Evolutionary conservation across 2,888 invertebrate genomes (phyloP).

Genomic region (Epicampocera succincta): DNA sequence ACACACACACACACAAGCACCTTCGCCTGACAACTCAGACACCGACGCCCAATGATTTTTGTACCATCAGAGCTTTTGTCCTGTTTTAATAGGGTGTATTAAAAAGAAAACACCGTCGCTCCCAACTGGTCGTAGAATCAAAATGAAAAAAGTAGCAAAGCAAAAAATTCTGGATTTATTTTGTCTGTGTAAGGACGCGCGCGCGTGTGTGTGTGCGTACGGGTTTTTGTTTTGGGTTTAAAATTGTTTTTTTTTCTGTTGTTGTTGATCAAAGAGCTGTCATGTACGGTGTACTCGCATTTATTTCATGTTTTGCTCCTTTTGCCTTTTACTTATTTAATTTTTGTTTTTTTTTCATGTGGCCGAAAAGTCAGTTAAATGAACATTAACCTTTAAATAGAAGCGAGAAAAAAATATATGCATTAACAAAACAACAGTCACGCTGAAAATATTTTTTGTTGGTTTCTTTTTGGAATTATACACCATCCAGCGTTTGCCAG

Average conservation of each 20-base stretch:
- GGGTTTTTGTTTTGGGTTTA: neutral
- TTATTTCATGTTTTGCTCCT: conserved; percentile 17
- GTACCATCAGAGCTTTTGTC: conserved; percentile 8
- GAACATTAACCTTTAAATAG: conserved; percentile 63
- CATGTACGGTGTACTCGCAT: conserved; percentile 24
- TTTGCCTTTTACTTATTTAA: neutral
- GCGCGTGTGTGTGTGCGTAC: neutral
- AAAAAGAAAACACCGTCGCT: conserved; percentile 27
- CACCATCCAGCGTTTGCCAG: conserved; percentile 44
- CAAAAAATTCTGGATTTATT: conserved; percentile 45
- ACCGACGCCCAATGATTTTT: neutral
- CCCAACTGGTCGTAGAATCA: conserved; percentile 3
- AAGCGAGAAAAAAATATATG: conserved; percentile 29
- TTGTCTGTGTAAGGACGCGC: conserved; percentile 21
- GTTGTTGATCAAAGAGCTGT: conserved; percentile 65
- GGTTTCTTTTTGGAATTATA: conserved; percentile 9
- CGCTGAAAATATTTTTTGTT: conserved; percentile 37
- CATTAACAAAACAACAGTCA: no score
- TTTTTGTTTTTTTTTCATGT: neutral
- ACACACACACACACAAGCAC: conserved; percentile 10
- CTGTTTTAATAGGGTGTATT: conserved; percentile 48
- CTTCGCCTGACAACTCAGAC: neutral
- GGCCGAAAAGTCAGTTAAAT: conserved; percentile 43
- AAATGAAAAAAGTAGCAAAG: neutral
- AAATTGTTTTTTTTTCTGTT: conserved; percentile 9